Evolutionary conservation across 2,113 vertebrate species (phyloP).

Genomic region (Euleptes europaea): DNA sequence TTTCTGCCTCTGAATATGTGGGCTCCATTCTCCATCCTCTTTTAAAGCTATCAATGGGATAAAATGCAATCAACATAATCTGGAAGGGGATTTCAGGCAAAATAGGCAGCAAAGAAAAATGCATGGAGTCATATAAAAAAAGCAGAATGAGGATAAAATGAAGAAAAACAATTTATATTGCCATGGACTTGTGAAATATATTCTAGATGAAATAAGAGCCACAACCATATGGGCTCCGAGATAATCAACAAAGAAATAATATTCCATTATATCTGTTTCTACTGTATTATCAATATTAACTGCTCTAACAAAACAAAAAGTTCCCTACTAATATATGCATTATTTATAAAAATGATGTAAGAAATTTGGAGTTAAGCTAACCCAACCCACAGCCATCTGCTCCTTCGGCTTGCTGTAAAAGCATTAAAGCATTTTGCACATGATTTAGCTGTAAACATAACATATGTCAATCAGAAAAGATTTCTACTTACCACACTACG

Average conservation of each 20-base stretch:
- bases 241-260: not conserved
- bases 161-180: not conserved
- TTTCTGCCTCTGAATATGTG: no score
- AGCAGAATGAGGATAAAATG: not conserved
- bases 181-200: not conserved
- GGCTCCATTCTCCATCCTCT: no score
- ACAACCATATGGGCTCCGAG: not conserved
- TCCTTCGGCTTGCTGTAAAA: not conserved
- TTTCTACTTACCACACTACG: constrained; percentile 16
- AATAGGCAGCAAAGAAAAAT: not conserved
- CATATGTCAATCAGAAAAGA: not conserved
- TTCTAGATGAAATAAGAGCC: not conserved
- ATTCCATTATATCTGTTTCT: not conserved
- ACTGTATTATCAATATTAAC: not conserved
- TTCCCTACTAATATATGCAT: not conserved
- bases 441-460: constrained; percentile 19
- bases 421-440: not conserved
- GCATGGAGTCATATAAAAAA: not conserved
- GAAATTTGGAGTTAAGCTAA: not conserved
- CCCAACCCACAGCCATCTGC: not conserved
- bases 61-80: not conserved
- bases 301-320: not conserved
- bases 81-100: not conserved
- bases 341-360: not conserved
- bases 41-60: no score